These are phyloP conservation scores for Salminus brasiliensis DNA, from an alignment of 2,113 vertebrate genomes.

Conservation along the genomic window DNA sequence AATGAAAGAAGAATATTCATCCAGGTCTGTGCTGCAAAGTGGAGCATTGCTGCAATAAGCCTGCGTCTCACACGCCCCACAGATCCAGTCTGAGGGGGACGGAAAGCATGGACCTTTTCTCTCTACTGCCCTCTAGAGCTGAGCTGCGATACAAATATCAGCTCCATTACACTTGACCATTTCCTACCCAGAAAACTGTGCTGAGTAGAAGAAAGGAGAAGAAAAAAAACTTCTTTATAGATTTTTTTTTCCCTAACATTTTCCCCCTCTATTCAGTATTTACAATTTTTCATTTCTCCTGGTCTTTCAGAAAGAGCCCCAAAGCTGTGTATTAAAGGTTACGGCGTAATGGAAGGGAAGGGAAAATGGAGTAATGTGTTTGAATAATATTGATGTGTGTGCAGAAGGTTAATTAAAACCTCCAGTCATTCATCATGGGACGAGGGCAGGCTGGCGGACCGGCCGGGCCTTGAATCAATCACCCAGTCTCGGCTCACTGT, in stretches of 20 bases:
- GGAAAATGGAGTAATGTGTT: constrained; percentile 51
- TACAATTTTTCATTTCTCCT: constrained; percentile 53
- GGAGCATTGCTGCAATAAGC: constrained; percentile 7
- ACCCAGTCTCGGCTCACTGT: constrained; percentile 40
- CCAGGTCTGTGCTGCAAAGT: constrained; percentile 43
- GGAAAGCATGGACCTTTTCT: neutral
- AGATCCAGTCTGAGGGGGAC: neutral
- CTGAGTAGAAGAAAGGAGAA: neutral
- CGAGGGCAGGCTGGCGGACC: constrained; percentile 35
- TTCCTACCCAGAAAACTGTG: constrained; percentile 8
- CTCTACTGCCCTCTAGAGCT: constrained; percentile 54
- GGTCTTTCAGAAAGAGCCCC: constrained; percentile 57
- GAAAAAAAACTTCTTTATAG: constrained; percentile 18
- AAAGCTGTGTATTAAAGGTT: constrained; percentile 62
- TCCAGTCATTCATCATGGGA: constrained; percentile 58
- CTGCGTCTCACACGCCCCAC: neutral
- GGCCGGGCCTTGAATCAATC: constrained; percentile 57
- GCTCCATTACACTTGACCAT: neutral
- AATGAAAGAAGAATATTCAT: constrained; percentile 56
- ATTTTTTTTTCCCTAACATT: constrained; percentile 21
- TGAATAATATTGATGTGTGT: constrained; percentile 67
- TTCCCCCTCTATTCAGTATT: constrained; percentile 35
- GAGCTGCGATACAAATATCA: neutral
- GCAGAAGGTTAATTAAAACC: constrained; percentile 68
- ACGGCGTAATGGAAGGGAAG: constrained; percentile 54